Conservation (phyloP, 2,113 vertebrate species). For the Apus apus region DNA sequence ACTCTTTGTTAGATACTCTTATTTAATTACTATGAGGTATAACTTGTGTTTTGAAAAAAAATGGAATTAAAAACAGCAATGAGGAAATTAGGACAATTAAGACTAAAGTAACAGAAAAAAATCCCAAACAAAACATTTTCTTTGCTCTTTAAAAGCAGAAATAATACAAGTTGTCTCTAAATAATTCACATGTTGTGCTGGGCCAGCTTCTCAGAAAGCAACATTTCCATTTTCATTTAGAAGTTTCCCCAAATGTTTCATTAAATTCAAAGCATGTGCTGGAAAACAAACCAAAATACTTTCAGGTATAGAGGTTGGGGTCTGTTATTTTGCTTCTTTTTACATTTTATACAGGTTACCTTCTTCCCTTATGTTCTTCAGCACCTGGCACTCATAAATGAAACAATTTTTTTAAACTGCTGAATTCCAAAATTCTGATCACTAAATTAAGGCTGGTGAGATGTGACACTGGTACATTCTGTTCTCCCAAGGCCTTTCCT, state of each 20-base stretch:
- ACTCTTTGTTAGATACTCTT: not conserved
- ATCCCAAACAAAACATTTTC: not conserved
- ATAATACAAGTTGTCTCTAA: not conserved
- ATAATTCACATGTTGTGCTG: constrained; percentile 33
- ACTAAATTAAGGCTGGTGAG: not conserved
- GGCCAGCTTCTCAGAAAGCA: constrained; percentile 24
- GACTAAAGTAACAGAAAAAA: not conserved
- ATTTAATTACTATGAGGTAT: not conserved
- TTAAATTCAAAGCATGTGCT: constrained; percentile 55
- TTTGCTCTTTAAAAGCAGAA: constrained; percentile 19
- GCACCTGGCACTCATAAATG: constrained; percentile 26
- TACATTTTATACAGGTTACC: constrained; percentile 1
- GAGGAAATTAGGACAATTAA: not conserved
- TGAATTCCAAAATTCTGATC: not conserved
- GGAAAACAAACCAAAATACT: constrained; percentile 30
- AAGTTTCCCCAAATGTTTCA: constrained; percentile 59
- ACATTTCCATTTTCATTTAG: constrained; percentile 59
- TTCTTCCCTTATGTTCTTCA: constrained; percentile 37
- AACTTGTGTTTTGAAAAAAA: not conserved
- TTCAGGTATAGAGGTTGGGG: not conserved
- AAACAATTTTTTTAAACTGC: not conserved
- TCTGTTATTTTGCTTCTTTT: not conserved
- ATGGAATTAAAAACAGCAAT: not conserved
- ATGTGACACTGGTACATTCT: not conserved
- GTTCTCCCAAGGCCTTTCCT: constrained; percentile 11